Base-by-base conservation (phyloP, 1,140 invertebrate genomes). In the Drosophila ananassae region DNA sequence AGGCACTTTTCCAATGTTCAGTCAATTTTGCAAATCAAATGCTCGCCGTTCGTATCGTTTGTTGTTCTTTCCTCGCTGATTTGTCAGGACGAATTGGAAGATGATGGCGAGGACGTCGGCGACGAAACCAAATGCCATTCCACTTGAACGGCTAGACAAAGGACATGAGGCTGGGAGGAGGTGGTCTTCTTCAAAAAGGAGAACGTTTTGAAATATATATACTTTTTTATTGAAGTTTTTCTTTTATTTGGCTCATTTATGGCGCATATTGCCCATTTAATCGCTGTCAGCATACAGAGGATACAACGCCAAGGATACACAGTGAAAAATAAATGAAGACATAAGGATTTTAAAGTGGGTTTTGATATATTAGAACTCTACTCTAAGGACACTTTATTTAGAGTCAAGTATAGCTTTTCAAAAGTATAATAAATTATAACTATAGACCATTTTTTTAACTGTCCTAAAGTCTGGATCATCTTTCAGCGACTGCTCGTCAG, bases 11-110 rank as follows among this genome's bases (percentile, higher is more conserved):
- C 83, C 71, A 67, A 79, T 89, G 84, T 68, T 89, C 83, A 89
- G 84, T 89, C 83, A 89, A 89, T 89, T 89, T 79, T 77, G 76
- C 83, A 89, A 89, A 89, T 89, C 83, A 89, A 89, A 87, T 81
- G 74, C 48, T 51, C 74, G 52, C 57, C 56, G 44, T 44, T 47
- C 47, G 53, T 17, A 12, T 50, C 46, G 25, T 59, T 53, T 50
- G 41, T 54, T 50, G 34, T 46, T 41, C 0, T 59, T 76, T 57
- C 44, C 52, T 50, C 60, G 58, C 61, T 54, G 77, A 58, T 69
- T 73, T 85, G 78, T 51, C 74, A 81, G 82, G 57, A 81, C 37
- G 52, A 67, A 10, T 8, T 13, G n/a, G 22, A 21, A n/a, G 34
- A 37, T 12, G 34, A 37, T 12, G 34, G 12, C 24, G 24, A 3